Conservation (phyloP, 2,113 vertebrate species). For the Isichthys henryi region DNA sequence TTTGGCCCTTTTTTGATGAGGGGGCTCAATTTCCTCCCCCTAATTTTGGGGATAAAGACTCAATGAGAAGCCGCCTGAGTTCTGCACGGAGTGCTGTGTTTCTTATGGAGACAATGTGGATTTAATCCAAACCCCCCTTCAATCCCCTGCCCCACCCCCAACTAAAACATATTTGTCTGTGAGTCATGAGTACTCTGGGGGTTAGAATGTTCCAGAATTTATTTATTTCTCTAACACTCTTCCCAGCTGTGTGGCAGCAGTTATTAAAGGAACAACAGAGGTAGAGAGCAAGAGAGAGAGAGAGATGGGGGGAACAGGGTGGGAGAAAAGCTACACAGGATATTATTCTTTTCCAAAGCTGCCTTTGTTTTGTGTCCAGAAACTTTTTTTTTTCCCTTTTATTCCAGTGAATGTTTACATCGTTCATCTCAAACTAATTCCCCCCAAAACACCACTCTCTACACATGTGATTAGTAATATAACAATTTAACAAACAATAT, state of each 20-base stretch:
- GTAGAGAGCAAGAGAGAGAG: slow-evolving; percentile 13
- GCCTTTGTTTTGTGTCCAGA: slow-evolving; percentile 12
- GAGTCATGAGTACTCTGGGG: slow-evolving; percentile 25
- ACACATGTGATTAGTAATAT: background rate
- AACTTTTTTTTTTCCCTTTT: background rate
- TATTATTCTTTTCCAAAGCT: slow-evolving; percentile 8
- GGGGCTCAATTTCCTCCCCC: slow-evolving; percentile 5
- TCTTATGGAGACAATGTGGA: slow-evolving; percentile 17
- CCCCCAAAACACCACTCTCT: background rate
- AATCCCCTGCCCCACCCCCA: background rate
- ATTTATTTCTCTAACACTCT: slow-evolving; percentile 40
- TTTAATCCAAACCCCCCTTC: slow-evolving; percentile 10
- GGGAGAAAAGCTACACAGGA: slow-evolving; percentile 13
- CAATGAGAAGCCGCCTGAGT: background rate
- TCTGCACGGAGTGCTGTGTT: slow-evolving; percentile 4
- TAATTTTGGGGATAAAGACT: background rate
- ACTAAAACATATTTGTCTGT: slow-evolving; percentile 16
- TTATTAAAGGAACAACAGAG: slow-evolving; percentile 41
- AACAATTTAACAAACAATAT: background rate
- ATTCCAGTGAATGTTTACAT: slow-evolving; percentile 5
- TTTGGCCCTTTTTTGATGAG: background rate
- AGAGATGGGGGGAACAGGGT: slow-evolving; percentile 14
- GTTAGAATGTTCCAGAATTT: slow-evolving; percentile 37
- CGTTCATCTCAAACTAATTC: slow-evolving; percentile 13
- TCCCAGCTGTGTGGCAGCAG: slow-evolving; percentile 44